Evolutionary conservation across 1,140 invertebrate species (phyloP).

Genomic region (Thaumatotibia leucotreta): DNA sequence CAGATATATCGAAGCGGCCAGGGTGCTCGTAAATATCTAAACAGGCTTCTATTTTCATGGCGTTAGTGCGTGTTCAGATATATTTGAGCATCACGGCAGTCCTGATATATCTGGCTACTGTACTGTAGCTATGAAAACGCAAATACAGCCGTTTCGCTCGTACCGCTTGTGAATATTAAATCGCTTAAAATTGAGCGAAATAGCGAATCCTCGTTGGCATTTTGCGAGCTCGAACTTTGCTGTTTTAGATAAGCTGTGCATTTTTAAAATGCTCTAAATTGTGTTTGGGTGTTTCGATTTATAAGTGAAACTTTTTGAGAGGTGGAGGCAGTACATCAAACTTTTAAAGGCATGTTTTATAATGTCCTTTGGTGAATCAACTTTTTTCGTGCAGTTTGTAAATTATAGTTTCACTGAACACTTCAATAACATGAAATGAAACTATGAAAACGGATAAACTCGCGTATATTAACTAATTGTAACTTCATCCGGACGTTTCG

Average conservation of each 20-base stretch:
- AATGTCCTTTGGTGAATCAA: too few relatives aligned
- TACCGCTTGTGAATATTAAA: conserved; percentile 7
- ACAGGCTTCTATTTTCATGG: not conserved
- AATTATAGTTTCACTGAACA: too few relatives aligned
- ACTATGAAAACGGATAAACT: too few relatives aligned
- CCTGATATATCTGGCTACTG: not conserved
- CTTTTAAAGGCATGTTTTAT: not conserved
- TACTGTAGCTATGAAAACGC: not conserved
- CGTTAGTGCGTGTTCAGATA: not conserved
- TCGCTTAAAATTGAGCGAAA: conserved; percentile 5
- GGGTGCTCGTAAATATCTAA: too few relatives aligned
- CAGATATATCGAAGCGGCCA: too few relatives aligned
- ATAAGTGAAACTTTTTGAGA: not conserved
- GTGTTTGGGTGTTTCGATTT: not conserved
- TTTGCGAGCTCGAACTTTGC: not conserved
- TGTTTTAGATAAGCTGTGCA: conserved; percentile 3
- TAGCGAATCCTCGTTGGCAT: not conserved
- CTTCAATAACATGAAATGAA: too few relatives aligned
- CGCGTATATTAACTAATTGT: too few relatives aligned
- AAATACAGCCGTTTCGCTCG: not conserved
- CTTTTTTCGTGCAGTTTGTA: too few relatives aligned
- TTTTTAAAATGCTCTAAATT: not conserved
- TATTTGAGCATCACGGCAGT: too few relatives aligned
- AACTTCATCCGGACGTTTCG: too few relatives aligned
- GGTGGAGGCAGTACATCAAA: too few relatives aligned